Evolutionary conservation across 2,113 vertebrate genomes (phyloP).

Genomic region (Neotoma lepida): DNA sequence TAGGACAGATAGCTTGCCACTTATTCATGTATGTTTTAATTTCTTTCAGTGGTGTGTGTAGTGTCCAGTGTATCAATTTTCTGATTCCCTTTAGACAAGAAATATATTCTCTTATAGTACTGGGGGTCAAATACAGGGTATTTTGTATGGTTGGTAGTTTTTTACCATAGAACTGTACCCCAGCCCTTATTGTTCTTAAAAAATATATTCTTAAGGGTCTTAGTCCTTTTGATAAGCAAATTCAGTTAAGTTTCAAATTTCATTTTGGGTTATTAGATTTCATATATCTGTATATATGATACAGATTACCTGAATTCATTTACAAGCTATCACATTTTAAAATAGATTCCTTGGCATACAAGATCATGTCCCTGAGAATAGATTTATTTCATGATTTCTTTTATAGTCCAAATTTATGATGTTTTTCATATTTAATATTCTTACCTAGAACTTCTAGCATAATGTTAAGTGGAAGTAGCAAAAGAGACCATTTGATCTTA

Average conservation of each 20-base stretch:
- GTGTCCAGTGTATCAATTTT: not conserved
- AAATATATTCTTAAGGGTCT: not conserved
- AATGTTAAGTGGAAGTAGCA: not conserved
- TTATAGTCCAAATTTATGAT: not conserved
- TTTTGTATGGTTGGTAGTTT: not conserved
- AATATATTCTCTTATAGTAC: not conserved
- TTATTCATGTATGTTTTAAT: not conserved
- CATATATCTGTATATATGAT: too few relatives aligned
- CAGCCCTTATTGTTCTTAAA: not conserved
- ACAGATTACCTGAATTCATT: not conserved
- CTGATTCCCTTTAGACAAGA: not conserved
- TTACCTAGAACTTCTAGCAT: not conserved
- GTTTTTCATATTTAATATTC: not conserved
- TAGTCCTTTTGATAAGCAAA: not conserved
- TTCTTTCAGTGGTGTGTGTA: not conserved
- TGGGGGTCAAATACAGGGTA: not conserved
- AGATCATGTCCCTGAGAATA: not conserved
- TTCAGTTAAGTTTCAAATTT: not conserved
- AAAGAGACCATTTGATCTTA: not conserved
- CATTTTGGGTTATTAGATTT: not conserved
- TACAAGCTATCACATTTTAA: not conserved
- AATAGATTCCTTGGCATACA: not conserved
- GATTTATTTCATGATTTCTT: not conserved
- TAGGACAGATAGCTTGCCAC: not conserved
- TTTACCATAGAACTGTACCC: not conserved